A percentile compares a stretch with the other conserved stretches of the same genome.
These are phyloP conservation scores for Phrynosoma blainvillii DNA, from an alignment of 2,113 vertebrate species.

Conservation along the genomic window DNA sequence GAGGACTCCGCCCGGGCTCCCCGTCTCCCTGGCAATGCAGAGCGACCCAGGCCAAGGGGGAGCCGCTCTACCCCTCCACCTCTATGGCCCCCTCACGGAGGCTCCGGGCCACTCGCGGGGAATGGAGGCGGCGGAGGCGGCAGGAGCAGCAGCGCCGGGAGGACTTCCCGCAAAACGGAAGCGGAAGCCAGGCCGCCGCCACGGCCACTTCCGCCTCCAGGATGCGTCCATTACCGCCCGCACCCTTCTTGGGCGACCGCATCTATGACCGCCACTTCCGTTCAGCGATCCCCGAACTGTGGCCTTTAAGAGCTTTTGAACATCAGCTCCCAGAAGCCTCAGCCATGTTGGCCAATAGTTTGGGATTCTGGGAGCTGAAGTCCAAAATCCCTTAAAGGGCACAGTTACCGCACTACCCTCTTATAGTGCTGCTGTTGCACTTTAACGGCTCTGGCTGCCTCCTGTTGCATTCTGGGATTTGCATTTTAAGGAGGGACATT, in stretches of 20 bases:
- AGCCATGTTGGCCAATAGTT: too few species aligned
- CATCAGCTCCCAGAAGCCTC: too few species aligned
- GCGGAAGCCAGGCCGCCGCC: neutral
- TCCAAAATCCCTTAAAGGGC: too few species aligned
- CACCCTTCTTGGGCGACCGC: neutral
- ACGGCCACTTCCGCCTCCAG: slow-evolving; percentile 6
- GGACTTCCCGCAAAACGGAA: neutral
- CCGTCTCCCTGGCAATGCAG: slow-evolving; percentile 6
- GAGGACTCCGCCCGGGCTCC: neutral
- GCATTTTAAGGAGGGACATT: too few species aligned
- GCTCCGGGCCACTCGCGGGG: neutral
- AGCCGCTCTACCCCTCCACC: neutral
- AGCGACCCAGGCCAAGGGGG: neutral
- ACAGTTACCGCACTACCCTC: too few species aligned
- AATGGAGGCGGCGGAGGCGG: neutral
- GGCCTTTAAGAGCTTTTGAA: too few species aligned
- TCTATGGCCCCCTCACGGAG: slow-evolving; percentile 8
- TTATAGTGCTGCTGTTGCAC: too few species aligned
- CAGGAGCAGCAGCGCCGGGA: neutral
- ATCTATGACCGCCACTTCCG: neutral
- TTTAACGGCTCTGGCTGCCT: too few species aligned
- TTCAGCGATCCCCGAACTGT: too few species aligned
- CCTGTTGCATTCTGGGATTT: too few species aligned
- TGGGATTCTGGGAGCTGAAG: too few species aligned
- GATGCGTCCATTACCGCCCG: slow-evolving; percentile 11